A percentile compares a stretch with the other conserved stretches of the same genome.
Conservation (phyloP, 2,797 vertebrate species). For the Sebastes elongatus region DNA sequence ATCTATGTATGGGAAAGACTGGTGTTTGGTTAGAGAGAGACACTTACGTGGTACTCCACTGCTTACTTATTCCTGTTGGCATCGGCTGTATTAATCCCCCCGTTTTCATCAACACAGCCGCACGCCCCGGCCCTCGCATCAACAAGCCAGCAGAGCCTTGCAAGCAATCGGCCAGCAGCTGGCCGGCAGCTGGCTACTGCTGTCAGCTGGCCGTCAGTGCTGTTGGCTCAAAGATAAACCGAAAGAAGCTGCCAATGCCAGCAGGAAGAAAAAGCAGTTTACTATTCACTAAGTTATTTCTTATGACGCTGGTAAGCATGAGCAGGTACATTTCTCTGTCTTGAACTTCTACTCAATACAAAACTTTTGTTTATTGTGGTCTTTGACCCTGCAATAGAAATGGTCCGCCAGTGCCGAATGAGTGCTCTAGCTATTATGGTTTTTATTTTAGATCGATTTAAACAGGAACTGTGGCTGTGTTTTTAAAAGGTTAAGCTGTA, state of each 20-base stretch:
- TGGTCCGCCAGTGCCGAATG: too few species aligned
- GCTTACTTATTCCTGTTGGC: conserved; percentile 32
- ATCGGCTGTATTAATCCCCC: conserved; percentile 16
- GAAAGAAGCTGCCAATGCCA: conserved; percentile 27
- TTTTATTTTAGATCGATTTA: too few species aligned
- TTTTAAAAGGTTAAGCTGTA: background rate
- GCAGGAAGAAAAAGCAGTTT: conserved; percentile 25
- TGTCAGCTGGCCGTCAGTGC: conserved; percentile 23
- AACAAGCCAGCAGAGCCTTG: conserved; percentile 25
- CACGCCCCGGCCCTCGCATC: conserved; percentile 5
- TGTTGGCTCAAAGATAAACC: conserved; percentile 36
- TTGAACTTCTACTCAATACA: background rate
- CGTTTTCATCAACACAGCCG: conserved; percentile 28
- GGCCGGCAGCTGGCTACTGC: conserved; percentile 23
- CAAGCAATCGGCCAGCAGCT: conserved; percentile 32
- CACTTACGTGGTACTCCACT: conserved; percentile 2
- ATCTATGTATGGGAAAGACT: conserved; percentile 13
- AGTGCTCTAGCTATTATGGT: too few species aligned
- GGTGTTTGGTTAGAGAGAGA: conserved; percentile 7
- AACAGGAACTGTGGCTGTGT: background rate
- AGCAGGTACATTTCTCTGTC: background rate
- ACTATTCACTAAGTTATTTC: background rate
- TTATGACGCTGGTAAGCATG: background rate
- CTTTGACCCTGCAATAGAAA: too few species aligned
- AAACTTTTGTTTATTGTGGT: background rate